Conservation (phyloP, 2,113 vertebrate genomes). For the Cynoglossus semilaevis region DNA sequence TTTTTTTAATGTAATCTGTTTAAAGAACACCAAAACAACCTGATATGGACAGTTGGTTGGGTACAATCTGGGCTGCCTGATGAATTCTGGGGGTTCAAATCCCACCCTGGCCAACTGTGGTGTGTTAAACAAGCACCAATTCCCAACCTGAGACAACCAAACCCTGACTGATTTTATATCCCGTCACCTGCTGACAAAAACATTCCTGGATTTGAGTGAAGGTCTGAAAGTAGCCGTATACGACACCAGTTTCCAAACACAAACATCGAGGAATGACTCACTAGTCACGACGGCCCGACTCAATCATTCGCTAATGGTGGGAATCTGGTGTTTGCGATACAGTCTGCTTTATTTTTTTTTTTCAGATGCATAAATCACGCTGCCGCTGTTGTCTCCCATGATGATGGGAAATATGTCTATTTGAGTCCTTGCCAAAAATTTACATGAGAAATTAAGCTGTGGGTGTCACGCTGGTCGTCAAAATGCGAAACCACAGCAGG, state of each 20-base stretch:
- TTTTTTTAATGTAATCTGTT: too few relatives aligned
- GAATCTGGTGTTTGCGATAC: background rate
- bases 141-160: too few relatives aligned
- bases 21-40: too few relatives aligned
- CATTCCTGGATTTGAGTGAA: background rate
- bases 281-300: background rate
- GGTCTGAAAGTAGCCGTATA: background rate
- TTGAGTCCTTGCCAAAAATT: background rate
- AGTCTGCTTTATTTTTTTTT: background rate
- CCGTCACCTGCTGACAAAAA: too few relatives aligned
- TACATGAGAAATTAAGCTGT: background rate
- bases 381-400: background rate
- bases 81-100: too few relatives aligned
- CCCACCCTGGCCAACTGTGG: too few relatives aligned
- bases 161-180: too few relatives aligned
- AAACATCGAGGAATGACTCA: background rate
- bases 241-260: too few relatives aligned
- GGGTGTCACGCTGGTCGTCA: background rate
- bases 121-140: too few relatives aligned
- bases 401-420: background rate
- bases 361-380: background rate
- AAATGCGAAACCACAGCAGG: background rate
- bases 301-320: background rate
- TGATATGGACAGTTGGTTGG: too few relatives aligned
- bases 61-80: too few relatives aligned